Percentiles rank a stretch among this genome's conserved stretches.
These are phyloP conservation scores for Cremastobaeus sp. DNA, from an alignment of 2,888 invertebrate genomes.

Conservation along the genomic window DNA sequence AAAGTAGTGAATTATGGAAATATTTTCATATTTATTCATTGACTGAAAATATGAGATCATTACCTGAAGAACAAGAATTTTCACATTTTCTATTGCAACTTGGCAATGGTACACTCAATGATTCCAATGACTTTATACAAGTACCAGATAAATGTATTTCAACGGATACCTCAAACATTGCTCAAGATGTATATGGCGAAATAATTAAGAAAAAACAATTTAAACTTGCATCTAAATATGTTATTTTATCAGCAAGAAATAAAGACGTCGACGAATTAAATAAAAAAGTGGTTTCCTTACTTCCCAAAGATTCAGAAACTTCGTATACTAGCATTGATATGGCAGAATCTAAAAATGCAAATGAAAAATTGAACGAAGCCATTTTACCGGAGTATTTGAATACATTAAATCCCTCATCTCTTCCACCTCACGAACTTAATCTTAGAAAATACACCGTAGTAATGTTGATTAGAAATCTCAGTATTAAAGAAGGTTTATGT, in stretches of 20 bases:
- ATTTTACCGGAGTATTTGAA: neutral
- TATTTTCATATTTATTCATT: too few relatives aligned
- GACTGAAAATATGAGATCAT: slow-evolving; percentile 57
- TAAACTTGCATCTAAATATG: slow-evolving; percentile 39
- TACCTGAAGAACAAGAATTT: slow-evolving; percentile 29
- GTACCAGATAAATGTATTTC: slow-evolving; percentile 47
- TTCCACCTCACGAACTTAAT: neutral
- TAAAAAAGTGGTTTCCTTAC: neutral
- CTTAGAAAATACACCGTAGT: neutral
- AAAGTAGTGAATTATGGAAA: too few relatives aligned
- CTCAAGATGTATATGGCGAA: slow-evolving; percentile 41
- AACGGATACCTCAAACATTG: slow-evolving; percentile 37
- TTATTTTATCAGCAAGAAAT: slow-evolving; percentile 58
- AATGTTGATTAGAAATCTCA: neutral
- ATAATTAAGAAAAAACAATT: slow-evolving; percentile 44
- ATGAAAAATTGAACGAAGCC: slow-evolving; percentile 2
- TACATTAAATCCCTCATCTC: neutral
- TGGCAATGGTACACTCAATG: slow-evolving; percentile 57
- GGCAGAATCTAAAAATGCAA: neutral
- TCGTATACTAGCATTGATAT: neutral
- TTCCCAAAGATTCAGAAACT: neutral
- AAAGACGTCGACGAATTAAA: neutral
- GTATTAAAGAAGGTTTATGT: neutral
- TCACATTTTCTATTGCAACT: slow-evolving; percentile 42
- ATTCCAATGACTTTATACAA: slow-evolving; percentile 47